Evolutionary conservation across 2,888 invertebrate species (phyloP).

Genomic region (Aleiodes leptofemur): DNA sequence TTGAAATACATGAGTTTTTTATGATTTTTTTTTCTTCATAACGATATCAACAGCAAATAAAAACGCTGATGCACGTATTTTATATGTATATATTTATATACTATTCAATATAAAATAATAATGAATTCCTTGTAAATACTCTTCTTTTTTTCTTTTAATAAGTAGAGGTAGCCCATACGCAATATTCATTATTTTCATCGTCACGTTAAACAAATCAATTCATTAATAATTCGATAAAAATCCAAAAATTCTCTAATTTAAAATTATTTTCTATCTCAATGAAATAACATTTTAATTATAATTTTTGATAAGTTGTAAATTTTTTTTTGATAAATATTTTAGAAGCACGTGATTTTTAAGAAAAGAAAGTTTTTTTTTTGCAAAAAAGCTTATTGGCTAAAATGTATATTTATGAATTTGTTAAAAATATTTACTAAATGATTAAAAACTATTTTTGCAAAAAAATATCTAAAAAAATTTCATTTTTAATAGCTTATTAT

Average conservation of each 20-base stretch:
- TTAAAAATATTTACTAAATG: too few relatives aligned
- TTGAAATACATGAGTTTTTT: conserved; percentile 1
- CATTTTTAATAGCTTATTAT: not conserved
- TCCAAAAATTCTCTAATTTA: too few relatives aligned
- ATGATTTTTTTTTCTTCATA: conserved; percentile 35
- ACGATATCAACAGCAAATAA: conserved; percentile 53
- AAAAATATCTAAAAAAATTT: not conserved
- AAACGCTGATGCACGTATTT: conserved; percentile 43
- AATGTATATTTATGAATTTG: too few relatives aligned
- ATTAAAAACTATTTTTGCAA: not conserved
- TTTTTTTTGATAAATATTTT: too few relatives aligned
- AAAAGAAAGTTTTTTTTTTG: too few relatives aligned
- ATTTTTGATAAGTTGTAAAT: too few relatives aligned
- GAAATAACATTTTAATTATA: too few relatives aligned
- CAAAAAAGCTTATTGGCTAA: too few relatives aligned
- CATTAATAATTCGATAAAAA: too few relatives aligned
- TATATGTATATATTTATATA: conserved; percentile 40
- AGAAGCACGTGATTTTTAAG: too few relatives aligned
- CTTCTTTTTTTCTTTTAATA: conserved; percentile 11
- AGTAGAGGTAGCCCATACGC: conserved; percentile 4
- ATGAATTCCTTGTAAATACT: conserved; percentile 10
- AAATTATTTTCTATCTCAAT: not conserved
- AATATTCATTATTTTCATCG: not conserved
- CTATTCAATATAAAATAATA: conserved; percentile 13
- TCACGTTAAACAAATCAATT: too few relatives aligned